A percentile compares a stretch with the other conserved stretches of the same genome.
phyloP scores from a whole-genome alignment of 1,140 invertebrate genomes.

The Pinna nobilis region DNA sequence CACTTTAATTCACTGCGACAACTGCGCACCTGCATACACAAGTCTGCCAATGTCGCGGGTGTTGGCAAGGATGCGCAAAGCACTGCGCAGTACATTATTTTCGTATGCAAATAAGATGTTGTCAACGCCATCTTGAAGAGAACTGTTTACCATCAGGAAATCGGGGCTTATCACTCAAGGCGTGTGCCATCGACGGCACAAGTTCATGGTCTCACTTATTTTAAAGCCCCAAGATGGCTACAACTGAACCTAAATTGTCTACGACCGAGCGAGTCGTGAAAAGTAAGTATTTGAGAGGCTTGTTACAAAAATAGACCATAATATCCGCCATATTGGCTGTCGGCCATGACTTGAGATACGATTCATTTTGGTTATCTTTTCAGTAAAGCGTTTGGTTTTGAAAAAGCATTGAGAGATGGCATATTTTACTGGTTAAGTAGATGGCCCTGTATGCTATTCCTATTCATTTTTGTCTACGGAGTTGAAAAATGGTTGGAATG shows the following conservation, averaged over 20 bases:
- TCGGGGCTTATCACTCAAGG: slow-evolving; percentile 62
- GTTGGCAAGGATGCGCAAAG: slow-evolving; percentile 72
- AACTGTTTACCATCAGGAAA: slow-evolving; percentile 59
- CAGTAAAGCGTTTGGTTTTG: slow-evolving; percentile 15
- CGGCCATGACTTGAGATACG: slow-evolving; percentile 51
- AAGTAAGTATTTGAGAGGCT: slow-evolving; percentile 78
- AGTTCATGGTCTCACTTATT: slow-evolving; percentile 49
- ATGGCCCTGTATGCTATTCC: too few relatives aligned
- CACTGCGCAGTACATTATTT: slow-evolving; percentile 66
- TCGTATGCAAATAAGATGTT: slow-evolving; percentile 74
- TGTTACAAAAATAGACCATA: slow-evolving; percentile 41
- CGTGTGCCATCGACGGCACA: slow-evolving; percentile 66
- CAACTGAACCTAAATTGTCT: slow-evolving; percentile 78
- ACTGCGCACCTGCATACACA: too few relatives aligned
- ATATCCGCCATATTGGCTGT: slow-evolving; percentile 66
- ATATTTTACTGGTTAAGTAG: too few relatives aligned
- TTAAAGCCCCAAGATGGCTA: slow-evolving; percentile 69
- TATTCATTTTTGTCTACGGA: too few relatives aligned
- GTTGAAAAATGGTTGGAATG: too few relatives aligned
- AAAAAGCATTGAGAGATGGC: too few relatives aligned
- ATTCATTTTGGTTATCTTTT: slow-evolving; percentile 23
- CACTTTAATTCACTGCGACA: too few relatives aligned
- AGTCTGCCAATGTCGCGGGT: slow-evolving; percentile 55
- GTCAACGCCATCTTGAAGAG: slow-evolving; percentile 74
- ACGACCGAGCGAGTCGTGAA: slow-evolving; percentile 84